These are phyloP conservation scores for Zeugodacus cucurbitae DNA, from an alignment of 1,140 invertebrate species.

Conservation along the genomic window DNA sequence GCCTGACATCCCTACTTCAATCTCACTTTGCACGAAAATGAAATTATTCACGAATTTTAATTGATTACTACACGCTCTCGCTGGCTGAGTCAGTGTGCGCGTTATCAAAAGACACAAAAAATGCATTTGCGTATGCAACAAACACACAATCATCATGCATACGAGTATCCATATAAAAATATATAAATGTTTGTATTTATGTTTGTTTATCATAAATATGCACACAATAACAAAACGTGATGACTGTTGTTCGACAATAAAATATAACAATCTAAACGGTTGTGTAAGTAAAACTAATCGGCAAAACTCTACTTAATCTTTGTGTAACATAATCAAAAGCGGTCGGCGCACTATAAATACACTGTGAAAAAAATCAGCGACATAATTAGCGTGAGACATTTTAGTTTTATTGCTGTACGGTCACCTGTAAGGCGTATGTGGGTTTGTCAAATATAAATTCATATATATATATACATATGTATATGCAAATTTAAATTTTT, in stretches of 20 bases:
- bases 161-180: background rate
- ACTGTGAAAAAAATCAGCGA: background rate
- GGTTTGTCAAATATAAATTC: background rate
- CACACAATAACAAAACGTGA: background rate
- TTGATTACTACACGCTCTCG: background rate
- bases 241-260: background rate
- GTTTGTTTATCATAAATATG: background rate
- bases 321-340: background rate
- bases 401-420: background rate
- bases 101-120: background rate
- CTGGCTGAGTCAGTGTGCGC: background rate
- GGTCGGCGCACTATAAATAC: background rate
- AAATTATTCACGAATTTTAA: constrained; percentile 13
- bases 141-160: background rate
- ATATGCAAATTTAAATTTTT: background rate
- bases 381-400: constrained; percentile 5
- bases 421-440: background rate
- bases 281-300: constrained; percentile 8
- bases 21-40: background rate
- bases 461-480: background rate
- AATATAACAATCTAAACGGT: background rate
- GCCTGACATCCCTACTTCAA: background rate
- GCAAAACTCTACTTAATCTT: background rate
- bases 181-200: background rate
- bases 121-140: background rate